Evolutionary conservation across 2,888 invertebrate genomes (phyloP).

Genomic region (Anoplius nigerrimus): DNA sequence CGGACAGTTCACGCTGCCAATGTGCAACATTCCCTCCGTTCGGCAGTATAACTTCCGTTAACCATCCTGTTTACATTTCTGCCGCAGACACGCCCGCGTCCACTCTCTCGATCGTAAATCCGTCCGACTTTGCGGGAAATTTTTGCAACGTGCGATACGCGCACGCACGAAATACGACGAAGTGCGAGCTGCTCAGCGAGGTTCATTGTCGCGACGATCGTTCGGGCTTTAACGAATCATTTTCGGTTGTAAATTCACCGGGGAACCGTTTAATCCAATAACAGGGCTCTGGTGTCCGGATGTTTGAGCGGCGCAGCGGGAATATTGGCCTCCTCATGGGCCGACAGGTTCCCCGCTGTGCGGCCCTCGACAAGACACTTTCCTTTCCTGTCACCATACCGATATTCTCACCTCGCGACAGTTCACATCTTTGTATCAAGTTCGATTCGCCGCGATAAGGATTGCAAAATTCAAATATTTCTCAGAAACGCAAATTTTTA

Average conservation of each 20-base stretch:
- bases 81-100: too few relatives aligned
- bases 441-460: too few relatives aligned
- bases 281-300: constrained; percentile 46
- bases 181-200: neutral
- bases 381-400: constrained; percentile 2
- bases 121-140: constrained; percentile 10
- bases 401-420: too few relatives aligned
- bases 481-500: too few relatives aligned
- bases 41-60: neutral
- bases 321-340: constrained; percentile 48
- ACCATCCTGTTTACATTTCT: neutral
- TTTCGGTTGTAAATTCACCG: constrained; percentile 45
- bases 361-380: constrained; percentile 40
- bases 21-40: too few relatives aligned
- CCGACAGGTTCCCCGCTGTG: constrained; percentile 54
- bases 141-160: neutral
- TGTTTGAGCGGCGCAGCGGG: constrained; percentile 60
- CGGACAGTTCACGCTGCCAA: too few relatives aligned
- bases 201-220: constrained; percentile 8
- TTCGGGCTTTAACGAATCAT: constrained; percentile 25
- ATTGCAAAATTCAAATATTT: too few relatives aligned
- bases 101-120: constrained; percentile 8
- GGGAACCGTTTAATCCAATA: constrained; percentile 57
- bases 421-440: too few relatives aligned
- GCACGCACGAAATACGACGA: neutral